phyloP scores from a whole-genome alignment of 2,113 vertebrate species.

The Poeciliopsis prolifica region DNA sequence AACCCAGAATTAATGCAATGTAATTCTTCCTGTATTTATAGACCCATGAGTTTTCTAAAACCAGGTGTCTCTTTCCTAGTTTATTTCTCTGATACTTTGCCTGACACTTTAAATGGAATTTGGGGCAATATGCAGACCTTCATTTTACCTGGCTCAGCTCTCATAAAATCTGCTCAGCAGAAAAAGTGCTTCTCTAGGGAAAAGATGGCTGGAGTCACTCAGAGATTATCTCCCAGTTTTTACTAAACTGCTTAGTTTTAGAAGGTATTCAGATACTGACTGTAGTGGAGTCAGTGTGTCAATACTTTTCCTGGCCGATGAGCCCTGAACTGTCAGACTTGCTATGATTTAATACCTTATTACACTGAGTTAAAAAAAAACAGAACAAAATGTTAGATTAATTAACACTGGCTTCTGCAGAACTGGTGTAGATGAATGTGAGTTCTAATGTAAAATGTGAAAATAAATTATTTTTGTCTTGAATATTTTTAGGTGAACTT shows the following conservation, averaged over 20 bases:
- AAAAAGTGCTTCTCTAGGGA: constrained; percentile 35
- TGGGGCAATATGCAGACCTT: constrained; percentile 1
- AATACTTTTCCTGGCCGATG: constrained; percentile 35
- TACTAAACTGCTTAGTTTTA: constrained; percentile 51
- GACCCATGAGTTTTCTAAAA: background rate
- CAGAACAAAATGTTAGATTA: background rate
- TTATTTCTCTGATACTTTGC: background rate
- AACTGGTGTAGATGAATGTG: background rate
- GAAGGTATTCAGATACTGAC: constrained; percentile 44
- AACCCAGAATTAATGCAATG: background rate
- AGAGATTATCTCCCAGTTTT: constrained; percentile 37
- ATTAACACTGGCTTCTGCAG: background rate
- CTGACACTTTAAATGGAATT: constrained; percentile 13
- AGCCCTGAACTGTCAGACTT: constrained; percentile 23
- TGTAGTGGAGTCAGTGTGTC: constrained; percentile 49
- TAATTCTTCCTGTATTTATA: background rate
- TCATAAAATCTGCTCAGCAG: constrained; percentile 47
- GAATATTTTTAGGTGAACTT: no score
- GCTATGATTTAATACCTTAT: constrained; percentile 31
- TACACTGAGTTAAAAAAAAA: constrained; percentile 2
- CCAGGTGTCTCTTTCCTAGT: background rate
- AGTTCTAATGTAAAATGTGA: background rate
- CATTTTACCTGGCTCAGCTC: constrained; percentile 37
- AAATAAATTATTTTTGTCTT: background rate
- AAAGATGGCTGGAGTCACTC: constrained; percentile 25